A percentile compares a stretch with the other conserved stretches of the same genome.
Conservation (phyloP, 2,888 invertebrate species). For the Furcula furcula region DNA sequence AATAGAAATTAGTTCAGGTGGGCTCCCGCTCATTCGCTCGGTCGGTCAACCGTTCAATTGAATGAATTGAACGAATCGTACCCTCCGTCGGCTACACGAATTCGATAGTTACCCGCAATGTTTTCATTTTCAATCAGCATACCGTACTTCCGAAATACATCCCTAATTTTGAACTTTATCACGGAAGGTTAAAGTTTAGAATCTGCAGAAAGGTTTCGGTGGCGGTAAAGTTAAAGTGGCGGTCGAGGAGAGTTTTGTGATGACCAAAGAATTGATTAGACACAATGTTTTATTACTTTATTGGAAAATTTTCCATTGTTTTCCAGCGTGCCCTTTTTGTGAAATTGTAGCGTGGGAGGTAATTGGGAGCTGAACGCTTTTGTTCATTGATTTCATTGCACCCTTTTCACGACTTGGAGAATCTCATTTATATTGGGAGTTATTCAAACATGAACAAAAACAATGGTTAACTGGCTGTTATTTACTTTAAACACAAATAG, state of each 20-base stretch:
- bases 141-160: conserved; percentile 10
- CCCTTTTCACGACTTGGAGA: background rate
- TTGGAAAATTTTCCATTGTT: conserved; percentile 37
- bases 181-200: conserved; percentile 11
- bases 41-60: conserved; percentile 51
- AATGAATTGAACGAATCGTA: conserved; percentile 45
- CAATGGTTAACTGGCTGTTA: no score
- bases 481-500: no score
- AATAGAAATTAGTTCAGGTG: conserved; percentile 54
- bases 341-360: conserved; percentile 31
- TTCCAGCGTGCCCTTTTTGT: conserved; percentile 26
- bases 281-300: conserved; percentile 45
- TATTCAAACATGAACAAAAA: no score
- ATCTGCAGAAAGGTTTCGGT: background rate
- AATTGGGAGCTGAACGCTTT: conserved; percentile 16
- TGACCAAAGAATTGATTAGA: conserved; percentile 56
- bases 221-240: conserved; percentile 11
- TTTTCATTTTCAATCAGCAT: conserved; percentile 23
- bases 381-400: background rate
- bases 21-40: conserved; percentile 41
- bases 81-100: conserved; percentile 33
- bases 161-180: conserved; percentile 22
- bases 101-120: conserved; percentile 37
- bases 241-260: conserved; percentile 37
- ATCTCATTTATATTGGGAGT: no score